Base-by-base conservation (phyloP, 2,888 invertebrate genomes). In the Pammene fasciana region DNA sequence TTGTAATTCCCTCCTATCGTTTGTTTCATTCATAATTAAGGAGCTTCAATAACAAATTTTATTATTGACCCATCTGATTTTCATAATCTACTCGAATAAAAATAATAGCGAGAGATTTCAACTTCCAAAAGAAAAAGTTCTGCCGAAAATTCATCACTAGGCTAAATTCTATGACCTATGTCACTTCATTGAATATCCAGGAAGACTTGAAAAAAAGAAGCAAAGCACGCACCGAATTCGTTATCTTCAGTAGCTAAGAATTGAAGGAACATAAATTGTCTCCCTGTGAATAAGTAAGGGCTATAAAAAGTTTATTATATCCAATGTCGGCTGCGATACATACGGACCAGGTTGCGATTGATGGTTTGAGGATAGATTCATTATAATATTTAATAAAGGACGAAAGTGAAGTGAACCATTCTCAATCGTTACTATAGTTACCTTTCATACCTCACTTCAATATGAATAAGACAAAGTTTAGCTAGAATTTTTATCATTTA, bases 281-380 rank as follows among this genome's bases (percentile, higher is more conserved):
- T 48, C 18, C 67, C 60, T 64, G 61, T 67, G 64, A 70, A 70
- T 72, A 72, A 68, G 45, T 64, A 16, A 46, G 59, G 45, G 48
- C 41, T 61, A 46, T 65, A 68, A 64, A 64, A 50, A 48, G 56
- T 68, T 56, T 64, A 66, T 65, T 55, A 64, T 41, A 16, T 56
- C 45, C 6, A 48, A 36, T 43, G 45, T 61, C 56, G 61, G 56
- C 68, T 34, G 56, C 34, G 41, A 45, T 41, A 57, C 11, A 45
- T 54, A 38, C 13, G 38, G 8, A 50, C 11, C 18, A 50, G 41
- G 7, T 26, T n/a, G 34, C 5, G 41, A 52, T 14, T 43, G 26
- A 26, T 45, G 56, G 14, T 43, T 11, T 11, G 11, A 11, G 38
- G 10, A 4, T 11, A 43, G 43, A 38, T 38, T 5, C 38, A 38